Conservation (phyloP, 2,888 invertebrate genomes). For the Dicyrtomina minuta region DNA sequence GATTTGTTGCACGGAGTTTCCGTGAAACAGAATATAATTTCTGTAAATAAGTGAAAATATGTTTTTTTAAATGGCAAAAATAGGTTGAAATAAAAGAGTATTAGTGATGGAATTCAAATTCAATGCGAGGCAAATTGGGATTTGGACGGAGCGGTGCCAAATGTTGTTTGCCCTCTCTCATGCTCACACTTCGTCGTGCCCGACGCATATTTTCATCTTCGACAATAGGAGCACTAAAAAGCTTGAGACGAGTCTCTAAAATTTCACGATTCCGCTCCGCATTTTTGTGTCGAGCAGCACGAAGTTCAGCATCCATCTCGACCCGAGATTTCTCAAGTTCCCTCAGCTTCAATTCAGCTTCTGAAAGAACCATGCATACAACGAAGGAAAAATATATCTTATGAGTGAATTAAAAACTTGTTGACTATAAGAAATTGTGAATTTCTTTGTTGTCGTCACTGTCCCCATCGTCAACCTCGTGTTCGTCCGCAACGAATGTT, state of each 20-base stretch:
- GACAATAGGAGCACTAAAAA: slow-evolving; percentile 52
- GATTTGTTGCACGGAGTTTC: no score
- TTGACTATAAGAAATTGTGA: not conserved
- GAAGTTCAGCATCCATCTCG: slow-evolving; percentile 69
- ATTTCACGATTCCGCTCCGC: slow-evolving; percentile 67
- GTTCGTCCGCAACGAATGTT: not conserved
- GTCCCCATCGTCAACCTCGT: slow-evolving; percentile 1
- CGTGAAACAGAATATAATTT: not conserved
- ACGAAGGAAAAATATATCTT: slow-evolving; percentile 2
- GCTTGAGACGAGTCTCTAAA: slow-evolving; percentile 61
- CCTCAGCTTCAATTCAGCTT: slow-evolving; percentile 69
- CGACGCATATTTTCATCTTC: slow-evolving; percentile 51
- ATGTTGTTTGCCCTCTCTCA: slow-evolving; percentile 50
- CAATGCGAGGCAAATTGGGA: slow-evolving; percentile 46
- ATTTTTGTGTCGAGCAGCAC: slow-evolving; percentile 69
- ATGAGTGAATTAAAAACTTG: not conserved
- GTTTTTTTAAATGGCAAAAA: not conserved
- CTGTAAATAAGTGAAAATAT: not conserved
- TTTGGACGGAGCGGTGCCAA: slow-evolving; percentile 44
- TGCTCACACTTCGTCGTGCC: slow-evolving; percentile 51
- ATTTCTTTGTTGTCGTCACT: slow-evolving; percentile 9
- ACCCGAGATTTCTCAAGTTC: slow-evolving; percentile 72
- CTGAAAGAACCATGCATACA: slow-evolving; percentile 57
- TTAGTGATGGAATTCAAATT: slow-evolving; percentile 33
- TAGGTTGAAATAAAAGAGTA: not conserved